Evolutionary conservation across 2,113 vertebrate genomes (phyloP).

Genomic region (Dipodomys spectabilis): DNA sequence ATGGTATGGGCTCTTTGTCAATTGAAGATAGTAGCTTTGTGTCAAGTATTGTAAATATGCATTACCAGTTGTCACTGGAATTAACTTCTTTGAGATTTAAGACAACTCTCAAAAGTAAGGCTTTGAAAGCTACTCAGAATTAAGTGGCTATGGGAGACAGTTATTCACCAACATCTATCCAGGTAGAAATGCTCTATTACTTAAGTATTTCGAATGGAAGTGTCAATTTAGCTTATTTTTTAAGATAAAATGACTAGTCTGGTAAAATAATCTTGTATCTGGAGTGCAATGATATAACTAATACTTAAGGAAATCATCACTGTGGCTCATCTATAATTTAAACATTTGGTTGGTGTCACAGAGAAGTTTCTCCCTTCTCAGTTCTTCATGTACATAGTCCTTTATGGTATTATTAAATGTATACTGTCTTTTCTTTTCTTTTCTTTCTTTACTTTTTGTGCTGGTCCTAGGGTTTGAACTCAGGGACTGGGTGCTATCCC

Average conservation of each 20-base stretch:
- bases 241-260: conserved; percentile 30
- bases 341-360: background rate
- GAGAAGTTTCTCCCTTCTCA: background rate
- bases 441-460: background rate
- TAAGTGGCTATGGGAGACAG: conserved; percentile 48
- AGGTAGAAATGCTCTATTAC: conserved; percentile 42
- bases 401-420: too few species aligned
- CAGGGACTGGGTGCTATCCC: too few species aligned
- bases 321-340: conserved; percentile 41
- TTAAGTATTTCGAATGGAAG: conserved; percentile 59
- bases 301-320: conserved; percentile 42
- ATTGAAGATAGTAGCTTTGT: conserved; percentile 59
- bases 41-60: conserved; percentile 63
- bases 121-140: conserved; percentile 61
- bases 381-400: background rate
- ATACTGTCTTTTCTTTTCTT: background rate
- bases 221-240: conserved; percentile 62
- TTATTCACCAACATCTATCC: conserved; percentile 58
- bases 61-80: conserved; percentile 59
- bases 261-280: conserved; percentile 52
- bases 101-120: conserved; percentile 47
- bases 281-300: conserved; percentile 16
- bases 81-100: conserved; percentile 69
- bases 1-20: conserved; percentile 25
- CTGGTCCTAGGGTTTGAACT: too few species aligned